Evolutionary conservation across 2,113 vertebrate genomes (phyloP), one percentile per base, ranked within the genome.

Genomic region (Etheostoma cragini): DNA sequence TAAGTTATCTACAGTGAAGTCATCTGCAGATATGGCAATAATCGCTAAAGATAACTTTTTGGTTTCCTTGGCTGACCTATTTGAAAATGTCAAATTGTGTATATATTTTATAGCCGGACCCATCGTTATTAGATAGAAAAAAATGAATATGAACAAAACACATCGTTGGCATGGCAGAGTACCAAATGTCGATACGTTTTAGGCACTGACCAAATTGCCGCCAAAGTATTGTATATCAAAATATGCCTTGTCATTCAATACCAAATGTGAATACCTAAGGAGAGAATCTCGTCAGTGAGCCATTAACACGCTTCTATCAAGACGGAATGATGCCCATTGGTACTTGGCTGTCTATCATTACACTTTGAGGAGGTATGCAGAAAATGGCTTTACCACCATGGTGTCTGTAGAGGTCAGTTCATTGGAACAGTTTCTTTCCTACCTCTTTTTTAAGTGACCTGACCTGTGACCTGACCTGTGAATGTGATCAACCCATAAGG

Each of bases 381-480:
- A 38, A 38, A 38, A 38, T 38, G 16, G 14, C 49, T 52, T 14
- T 22, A 33, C 24, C 21, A 66, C 58, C 8, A 11, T 38, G 5
- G 30, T 19, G 12, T 52, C 67, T 11, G 30, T 52, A 63, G 47
- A 50, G 6, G 42, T 77, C 30, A 21, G 5, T 72, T 57, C 21
- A 2, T 21, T 60, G 14, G 17, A 74, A 67, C 24, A 22, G 47
- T 35, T 45, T 54, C 60, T 69, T 78, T 69, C 33, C 50, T 54
- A 19, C 21, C 13, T 63, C 16, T 22, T 68, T 70, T 66, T 57
- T n/a, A 69, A 30, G 46, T 67, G 76, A 73, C 76, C 72, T 72
- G 72, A 78, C 76, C 82, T 83, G n/a, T 85, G 53, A 80, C 76
- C 69, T 72, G 72, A 78, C 76, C 84, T 83, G n/a, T 84, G 53